Evolutionary conservation across 2,888 invertebrate species (phyloP), one percentile per base, ranked within the genome.

Genomic region (Tinea pellionella): DNA sequence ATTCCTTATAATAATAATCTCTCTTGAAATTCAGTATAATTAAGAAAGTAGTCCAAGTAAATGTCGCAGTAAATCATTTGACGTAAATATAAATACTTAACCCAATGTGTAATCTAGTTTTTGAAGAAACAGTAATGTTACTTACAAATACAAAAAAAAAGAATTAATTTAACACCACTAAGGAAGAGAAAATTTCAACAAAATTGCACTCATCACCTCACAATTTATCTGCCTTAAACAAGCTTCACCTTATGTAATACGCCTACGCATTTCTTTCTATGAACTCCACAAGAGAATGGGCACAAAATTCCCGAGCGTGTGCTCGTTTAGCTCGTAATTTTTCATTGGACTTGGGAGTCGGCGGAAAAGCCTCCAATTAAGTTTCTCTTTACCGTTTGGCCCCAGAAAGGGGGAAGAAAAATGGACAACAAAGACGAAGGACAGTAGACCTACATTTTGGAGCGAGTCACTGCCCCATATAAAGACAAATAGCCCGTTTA

Each of bases 251-350:
- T 72, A 72, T 74, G 71, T 56, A 56, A 56, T 51, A 71, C 72
- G 73, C 70, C 67, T 64, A 66, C 74, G 76, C 76, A 74, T 78
- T 83, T 84, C 77, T 81, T 80, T 80, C 71, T 66, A 63, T 63
- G 64, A 65, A 65, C 65, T 69, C 57, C 32, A 32, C 30, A 32
- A 32, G 57, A 57, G 57, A 57, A 81, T 77, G 80, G 77, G 76
- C 72, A 69, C 69, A 69, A 75, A 80, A 85, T 86, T 84, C 82
- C 81, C 83, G 64, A 71, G 83, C 80, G 84, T 82, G 78, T 77
- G 78, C 83, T 82, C 85, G 80, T 84, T 85, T 86, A 77, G 75
- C 82, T 83, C 83, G 83, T 87, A 86, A 87, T 87, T 86, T 87
- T 85, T 87, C 86, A 87, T 86, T 87, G 87, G 83, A 84, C 75